phyloP scores from a whole-genome alignment of 2,888 invertebrate species.

The Norana najaformis region DNA sequence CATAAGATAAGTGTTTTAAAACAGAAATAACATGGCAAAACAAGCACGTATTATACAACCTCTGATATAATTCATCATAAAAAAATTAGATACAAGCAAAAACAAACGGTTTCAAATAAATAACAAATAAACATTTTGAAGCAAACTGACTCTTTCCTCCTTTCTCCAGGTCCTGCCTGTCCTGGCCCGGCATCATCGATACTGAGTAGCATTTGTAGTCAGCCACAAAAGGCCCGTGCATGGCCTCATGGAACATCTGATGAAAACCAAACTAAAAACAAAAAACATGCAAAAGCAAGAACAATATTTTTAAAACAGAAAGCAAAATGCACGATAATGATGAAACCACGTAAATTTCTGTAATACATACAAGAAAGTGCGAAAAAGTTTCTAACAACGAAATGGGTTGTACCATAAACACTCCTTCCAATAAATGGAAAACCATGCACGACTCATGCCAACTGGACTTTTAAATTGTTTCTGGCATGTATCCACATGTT shows the following conservation, averaged over 20 bases:
- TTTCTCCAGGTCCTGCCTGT: conserved; percentile 45
- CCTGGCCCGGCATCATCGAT: conserved; percentile 46
- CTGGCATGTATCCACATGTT: too few relatives aligned
- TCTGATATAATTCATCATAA: background rate
- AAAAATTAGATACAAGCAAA: background rate
- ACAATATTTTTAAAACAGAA: background rate
- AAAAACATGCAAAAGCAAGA: background rate
- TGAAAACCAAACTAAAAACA: conserved; percentile 41
- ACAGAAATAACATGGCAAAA: background rate
- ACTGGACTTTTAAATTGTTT: too few relatives aligned
- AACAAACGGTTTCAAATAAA: background rate
- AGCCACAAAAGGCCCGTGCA: conserved; percentile 40
- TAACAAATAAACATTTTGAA: conserved; percentile 10
- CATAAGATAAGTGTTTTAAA: background rate
- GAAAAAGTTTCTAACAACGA: background rate
- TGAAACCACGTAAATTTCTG: background rate
- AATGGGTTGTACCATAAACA: background rate
- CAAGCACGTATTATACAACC: background rate
- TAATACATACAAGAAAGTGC: background rate
- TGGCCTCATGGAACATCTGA: conserved; percentile 40
- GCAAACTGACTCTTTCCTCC: conserved; percentile 47
- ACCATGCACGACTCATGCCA: too few relatives aligned
- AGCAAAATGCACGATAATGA: background rate
- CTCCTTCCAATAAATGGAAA: too few relatives aligned
- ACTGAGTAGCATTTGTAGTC: conserved; percentile 46